Evolutionary conservation across 2,797 vertebrate species (phyloP).

Genomic region (Perodicticus potto): DNA sequence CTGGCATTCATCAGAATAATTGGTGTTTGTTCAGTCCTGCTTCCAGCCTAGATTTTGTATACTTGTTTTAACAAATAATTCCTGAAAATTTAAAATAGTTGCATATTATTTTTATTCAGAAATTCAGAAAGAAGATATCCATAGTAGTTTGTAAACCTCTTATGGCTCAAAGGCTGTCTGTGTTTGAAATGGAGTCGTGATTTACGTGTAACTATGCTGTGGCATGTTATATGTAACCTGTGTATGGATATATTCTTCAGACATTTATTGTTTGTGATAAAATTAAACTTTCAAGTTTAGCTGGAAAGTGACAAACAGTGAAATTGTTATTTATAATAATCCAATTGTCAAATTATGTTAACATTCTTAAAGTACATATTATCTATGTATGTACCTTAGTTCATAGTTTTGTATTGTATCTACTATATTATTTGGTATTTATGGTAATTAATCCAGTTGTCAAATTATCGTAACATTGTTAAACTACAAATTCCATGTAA

Average conservation of each 20-base stretch:
- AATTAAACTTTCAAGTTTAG: conserved; percentile 20
- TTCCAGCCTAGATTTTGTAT: conserved; percentile 71
- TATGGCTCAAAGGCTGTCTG: not conserved
- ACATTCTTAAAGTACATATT: not conserved
- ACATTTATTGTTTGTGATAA: not conserved
- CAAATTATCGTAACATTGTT: conserved; percentile 4
- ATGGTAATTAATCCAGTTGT: conserved; percentile 14
- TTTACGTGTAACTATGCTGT: not conserved
- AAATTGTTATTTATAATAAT: not conserved
- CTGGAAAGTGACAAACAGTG: conserved; percentile 14
- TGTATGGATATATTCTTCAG: conserved; percentile 15
- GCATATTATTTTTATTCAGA: conserved; percentile 37
- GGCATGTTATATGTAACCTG: not conserved
- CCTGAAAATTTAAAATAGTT: conserved; percentile 43
- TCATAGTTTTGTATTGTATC: not conserved
- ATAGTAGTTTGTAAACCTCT: not conserved
- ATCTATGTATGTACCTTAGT: not conserved
- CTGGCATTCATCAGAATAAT: conserved; percentile 73
- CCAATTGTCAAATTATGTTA: not conserved
- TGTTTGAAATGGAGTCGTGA: not conserved
- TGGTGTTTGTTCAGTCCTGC: conserved; percentile 79
- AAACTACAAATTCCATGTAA: not conserved
- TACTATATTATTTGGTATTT: not conserved
- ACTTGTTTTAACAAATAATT: conserved; percentile 76
- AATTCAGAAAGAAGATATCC: not conserved